Evolutionary conservation across 23 tunicate species (phyloP).

Genomic region (Halocynthia roretzi): DNA sequence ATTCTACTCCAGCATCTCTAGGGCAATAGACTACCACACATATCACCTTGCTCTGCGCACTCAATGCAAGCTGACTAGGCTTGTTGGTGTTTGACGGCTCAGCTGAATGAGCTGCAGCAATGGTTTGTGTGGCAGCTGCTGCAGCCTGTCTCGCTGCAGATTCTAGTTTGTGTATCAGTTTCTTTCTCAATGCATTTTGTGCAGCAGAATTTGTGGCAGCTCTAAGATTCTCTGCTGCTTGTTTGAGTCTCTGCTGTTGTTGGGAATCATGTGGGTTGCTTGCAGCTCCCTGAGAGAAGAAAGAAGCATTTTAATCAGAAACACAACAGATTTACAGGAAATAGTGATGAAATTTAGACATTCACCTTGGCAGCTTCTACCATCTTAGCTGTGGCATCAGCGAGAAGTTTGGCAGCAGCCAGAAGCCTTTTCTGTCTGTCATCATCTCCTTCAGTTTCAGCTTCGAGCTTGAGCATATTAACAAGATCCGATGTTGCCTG

Average conservation of each 20-base stretch:
- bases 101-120: constrained; percentile 87
- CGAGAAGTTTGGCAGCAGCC: constrained; percentile 82
- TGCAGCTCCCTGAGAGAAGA: constrained; percentile 78
- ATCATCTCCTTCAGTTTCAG: constrained; percentile 72
- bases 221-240: constrained; percentile 87
- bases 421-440: constrained; percentile 67
- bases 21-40: neutral
- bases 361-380: constrained; percentile 98
- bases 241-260: constrained; percentile 81
- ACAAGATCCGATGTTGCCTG: constrained; percentile 92
- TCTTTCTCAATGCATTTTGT: constrained; percentile 79
- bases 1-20: neutral
- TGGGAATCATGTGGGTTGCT: constrained; percentile 91
- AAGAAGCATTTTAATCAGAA: neutral
- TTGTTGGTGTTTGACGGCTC: constrained; percentile 84
- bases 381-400: constrained; percentile 95
- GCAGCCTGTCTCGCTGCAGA: constrained; percentile 86
- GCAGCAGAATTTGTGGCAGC: constrained; percentile 91
- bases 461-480: constrained; percentile 80
- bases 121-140: constrained; percentile 84
- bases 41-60: constrained; percentile 76
- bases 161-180: constrained; percentile 66
- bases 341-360: neutral
- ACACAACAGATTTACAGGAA: neutral
- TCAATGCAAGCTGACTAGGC: constrained; percentile 72